These are phyloP conservation scores for Tetragonisca angustula DNA, from an alignment of 2,888 invertebrate species.

Conservation along the genomic window DNA sequence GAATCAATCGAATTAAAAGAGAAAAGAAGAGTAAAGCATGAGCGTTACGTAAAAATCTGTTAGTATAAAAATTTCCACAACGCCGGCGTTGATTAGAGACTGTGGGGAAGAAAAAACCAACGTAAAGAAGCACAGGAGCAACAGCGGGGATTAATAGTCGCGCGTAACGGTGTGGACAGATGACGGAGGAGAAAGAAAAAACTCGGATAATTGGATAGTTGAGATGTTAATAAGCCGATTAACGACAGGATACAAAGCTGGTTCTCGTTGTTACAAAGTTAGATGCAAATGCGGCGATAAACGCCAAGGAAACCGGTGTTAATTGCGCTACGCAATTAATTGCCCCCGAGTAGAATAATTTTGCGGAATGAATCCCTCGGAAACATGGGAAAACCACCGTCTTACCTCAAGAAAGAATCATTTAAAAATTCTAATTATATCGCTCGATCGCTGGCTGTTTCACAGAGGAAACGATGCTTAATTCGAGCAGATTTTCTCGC, in stretches of 20 bases:
- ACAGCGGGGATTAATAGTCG: slow-evolving; percentile 4
- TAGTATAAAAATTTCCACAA: too few relatives aligned
- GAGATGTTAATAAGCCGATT: slow-evolving; percentile 51
- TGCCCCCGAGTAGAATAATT: slow-evolving; percentile 19
- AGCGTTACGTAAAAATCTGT: too few relatives aligned
- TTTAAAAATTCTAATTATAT: slow-evolving; percentile 3
- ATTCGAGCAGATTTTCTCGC: background rate
- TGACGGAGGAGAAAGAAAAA: background rate
- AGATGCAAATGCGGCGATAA: slow-evolving; percentile 40
- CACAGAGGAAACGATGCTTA: background rate
- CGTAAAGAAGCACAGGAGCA: background rate
- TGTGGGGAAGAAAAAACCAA: background rate
- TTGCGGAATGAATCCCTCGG: background rate
- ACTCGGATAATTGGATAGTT: slow-evolving; percentile 12
- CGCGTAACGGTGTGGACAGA: background rate
- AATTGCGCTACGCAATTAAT: slow-evolving; percentile 42
- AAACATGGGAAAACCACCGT: background rate
- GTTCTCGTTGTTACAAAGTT: slow-evolving; percentile 39
- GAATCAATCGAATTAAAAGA: background rate
- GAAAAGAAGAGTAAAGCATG: background rate
- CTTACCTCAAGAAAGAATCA: background rate
- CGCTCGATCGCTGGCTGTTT: background rate
- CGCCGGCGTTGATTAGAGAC: background rate
- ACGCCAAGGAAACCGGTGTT: slow-evolving; percentile 51
- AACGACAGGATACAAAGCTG: slow-evolving; percentile 39